Evolutionary conservation across 92 coral and sea anemone species (phyloP), one percentile per base, ranked within the genome.

Genomic region (Porites evermanni): DNA sequence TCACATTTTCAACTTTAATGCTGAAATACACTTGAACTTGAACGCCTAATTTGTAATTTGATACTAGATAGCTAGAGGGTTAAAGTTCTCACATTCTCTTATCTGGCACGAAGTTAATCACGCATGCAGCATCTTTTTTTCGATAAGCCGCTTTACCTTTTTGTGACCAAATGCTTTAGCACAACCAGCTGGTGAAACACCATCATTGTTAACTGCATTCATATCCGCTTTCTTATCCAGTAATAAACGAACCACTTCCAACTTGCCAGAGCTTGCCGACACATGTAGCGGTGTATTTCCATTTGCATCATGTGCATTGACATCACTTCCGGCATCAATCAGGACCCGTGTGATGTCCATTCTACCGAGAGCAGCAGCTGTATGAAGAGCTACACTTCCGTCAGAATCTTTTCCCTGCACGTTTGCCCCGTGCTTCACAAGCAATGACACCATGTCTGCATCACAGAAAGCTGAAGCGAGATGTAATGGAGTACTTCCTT

Each of bases 401-500:
- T 64, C 74, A 17, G 73, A 66, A 68, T 80, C 84, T 26, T 2
- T 19, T 20, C 64, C 11, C 13, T 80, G 21, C 2, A 80, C 74
- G 54, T 12, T 53, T 12, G 84, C 84, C 4, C 75, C 84, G 12
- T 54, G 47, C 50, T 67, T 11, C 6, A 80, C 9, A 14, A 80
- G n/a, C 47, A 80, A 72, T n/a, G 29, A 20, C 10, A 80, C 74
- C 74, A 80, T 38, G 64, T 47, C 61, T 23, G 67, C 84, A 53
- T 67, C 65, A 53, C 84, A 17, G 14, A 80, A 80, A 2, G 84
- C 84, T 23, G 84, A 24, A 26, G 84, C 75, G 13, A 80, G 84
- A 26, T 80, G 84, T 7, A 80, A 58, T 38, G 84, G 84, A 23
- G 84, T 80, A 50, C 84, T 80, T n/a, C 53, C 74, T 66, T 80